Evolutionary conservation across 2,797 vertebrate genomes (phyloP).

Genomic region (Lepidocolaptes lacrymiger): DNA sequence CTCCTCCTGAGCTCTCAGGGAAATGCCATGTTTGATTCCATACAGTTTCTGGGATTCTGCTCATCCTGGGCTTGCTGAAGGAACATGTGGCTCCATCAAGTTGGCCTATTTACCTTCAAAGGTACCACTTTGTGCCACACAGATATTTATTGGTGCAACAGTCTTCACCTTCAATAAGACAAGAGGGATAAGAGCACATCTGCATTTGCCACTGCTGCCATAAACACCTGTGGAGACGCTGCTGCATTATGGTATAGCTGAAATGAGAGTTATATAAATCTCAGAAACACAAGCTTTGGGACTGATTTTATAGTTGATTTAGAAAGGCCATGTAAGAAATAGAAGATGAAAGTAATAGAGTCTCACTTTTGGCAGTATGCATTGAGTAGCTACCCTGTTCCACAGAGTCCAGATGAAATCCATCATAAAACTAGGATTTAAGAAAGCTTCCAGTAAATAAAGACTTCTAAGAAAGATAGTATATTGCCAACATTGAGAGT

Average conservation of each 20-base stretch:
- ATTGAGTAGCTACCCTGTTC: background rate
- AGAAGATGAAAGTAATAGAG: background rate
- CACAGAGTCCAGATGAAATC: background rate
- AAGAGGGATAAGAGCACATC: background rate
- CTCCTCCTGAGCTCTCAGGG: background rate
- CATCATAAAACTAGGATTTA: background rate
- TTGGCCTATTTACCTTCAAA: background rate
- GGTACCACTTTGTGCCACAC: background rate
- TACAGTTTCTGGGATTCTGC: background rate
- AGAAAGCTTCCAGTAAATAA: background rate
- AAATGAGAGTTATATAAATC: background rate
- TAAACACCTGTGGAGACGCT: background rate
- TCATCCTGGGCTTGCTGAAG: background rate
- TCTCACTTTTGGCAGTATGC: background rate
- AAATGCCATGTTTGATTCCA: rapidly evolving
- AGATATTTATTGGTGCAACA: background rate
- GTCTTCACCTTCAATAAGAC: background rate
- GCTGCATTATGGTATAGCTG: background rate
- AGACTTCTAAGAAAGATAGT: background rate
- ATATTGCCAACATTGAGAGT: background rate
- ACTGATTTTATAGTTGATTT: background rate
- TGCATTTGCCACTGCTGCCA: background rate
- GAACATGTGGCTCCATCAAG: rapidly evolving
- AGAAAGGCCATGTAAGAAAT: background rate
- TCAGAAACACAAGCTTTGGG: background rate